These are phyloP conservation scores for Monopis laevigella DNA, from an alignment of 2,888 invertebrate genomes.

Conservation along the genomic window DNA sequence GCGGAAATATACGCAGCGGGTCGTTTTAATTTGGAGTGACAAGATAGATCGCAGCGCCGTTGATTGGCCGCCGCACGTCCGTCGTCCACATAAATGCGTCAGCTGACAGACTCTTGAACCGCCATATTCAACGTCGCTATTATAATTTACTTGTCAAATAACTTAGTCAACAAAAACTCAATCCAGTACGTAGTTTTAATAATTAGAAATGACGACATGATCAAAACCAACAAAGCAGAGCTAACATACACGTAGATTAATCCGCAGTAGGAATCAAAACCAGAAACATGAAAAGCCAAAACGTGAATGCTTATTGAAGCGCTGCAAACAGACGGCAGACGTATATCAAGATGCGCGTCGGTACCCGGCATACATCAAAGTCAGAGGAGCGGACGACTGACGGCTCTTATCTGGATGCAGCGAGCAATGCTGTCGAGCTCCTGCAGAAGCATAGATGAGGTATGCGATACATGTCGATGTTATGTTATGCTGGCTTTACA, in stretches of 20 bases:
- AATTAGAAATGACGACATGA: too few species aligned
- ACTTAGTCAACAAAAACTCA: too few species aligned
- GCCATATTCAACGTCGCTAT: background rate
- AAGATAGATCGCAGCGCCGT: background rate
- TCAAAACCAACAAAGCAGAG: too few species aligned
- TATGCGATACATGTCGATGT: too few species aligned
- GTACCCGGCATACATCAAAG: slow-evolving; percentile 41
- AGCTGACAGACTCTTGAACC: slow-evolving; percentile 1
- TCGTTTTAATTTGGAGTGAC: background rate
- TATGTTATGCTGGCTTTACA: too few species aligned
- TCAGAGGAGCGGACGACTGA: slow-evolving; percentile 27
- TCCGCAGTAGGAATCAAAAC: slow-evolving; percentile 6
- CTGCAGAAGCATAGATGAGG: slow-evolving; percentile 31
- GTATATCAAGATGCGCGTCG: slow-evolving; percentile 34
- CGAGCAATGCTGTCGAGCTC: slow-evolving; percentile 10
- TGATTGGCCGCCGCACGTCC: slow-evolving; percentile 1
- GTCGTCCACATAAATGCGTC: background rate
- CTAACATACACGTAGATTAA: too few species aligned
- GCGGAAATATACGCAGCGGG: background rate
- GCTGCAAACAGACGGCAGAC: slow-evolving; percentile 26
- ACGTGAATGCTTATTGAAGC: slow-evolving; percentile 29
- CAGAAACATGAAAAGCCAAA: slow-evolving; percentile 8
- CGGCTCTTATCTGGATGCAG: slow-evolving; percentile 28
- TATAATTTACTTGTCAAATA: too few species aligned
- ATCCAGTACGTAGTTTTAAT: too few species aligned